phyloP scores from a whole-genome alignment of 2,113 vertebrate species.

The Neotoma lepida region DNA sequence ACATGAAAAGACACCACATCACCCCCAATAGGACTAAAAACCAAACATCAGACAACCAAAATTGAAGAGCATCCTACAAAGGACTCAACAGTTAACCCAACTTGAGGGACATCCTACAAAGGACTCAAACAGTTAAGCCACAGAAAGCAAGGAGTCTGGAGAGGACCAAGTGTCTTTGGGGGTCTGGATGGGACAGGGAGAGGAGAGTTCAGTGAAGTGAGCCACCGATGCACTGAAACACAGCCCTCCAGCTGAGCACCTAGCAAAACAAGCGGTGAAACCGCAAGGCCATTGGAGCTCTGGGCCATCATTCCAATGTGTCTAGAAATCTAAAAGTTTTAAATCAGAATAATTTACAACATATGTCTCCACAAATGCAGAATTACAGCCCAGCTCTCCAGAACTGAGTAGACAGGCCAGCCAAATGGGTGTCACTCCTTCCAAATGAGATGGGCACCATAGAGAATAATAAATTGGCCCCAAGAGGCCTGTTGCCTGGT shows the following conservation, averaged over 20 bases:
- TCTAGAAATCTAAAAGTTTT: not conserved
- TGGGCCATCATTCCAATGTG: fast-evolving
- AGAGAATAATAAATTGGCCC: not conserved
- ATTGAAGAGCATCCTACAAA: not conserved
- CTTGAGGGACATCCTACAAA: no score
- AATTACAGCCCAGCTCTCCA: not conserved
- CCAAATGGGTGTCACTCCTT: not conserved
- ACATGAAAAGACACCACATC: no score
- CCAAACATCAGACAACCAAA: not conserved
- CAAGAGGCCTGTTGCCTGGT: not conserved
- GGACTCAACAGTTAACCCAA: not conserved
- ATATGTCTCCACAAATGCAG: not conserved
- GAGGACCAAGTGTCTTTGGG: no score
- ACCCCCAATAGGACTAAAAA: fast-evolving
- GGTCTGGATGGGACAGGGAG: no score
- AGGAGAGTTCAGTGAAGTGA: fast-evolving
- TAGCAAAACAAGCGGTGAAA: fast-evolving
- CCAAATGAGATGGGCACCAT: no score
- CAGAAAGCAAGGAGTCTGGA: not conserved
- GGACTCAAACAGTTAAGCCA: not conserved
- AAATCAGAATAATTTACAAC: not conserved
- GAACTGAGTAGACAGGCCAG: not conserved
- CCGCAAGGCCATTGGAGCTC: fast-evolving
- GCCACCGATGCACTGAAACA: fast-evolving
- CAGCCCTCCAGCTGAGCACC: not conserved